A percentile compares a stretch with the other conserved stretches of the same genome.
Evolutionary conservation across 2,888 invertebrate species (phyloP).

Genomic region (Agrilus cyanescens): DNA sequence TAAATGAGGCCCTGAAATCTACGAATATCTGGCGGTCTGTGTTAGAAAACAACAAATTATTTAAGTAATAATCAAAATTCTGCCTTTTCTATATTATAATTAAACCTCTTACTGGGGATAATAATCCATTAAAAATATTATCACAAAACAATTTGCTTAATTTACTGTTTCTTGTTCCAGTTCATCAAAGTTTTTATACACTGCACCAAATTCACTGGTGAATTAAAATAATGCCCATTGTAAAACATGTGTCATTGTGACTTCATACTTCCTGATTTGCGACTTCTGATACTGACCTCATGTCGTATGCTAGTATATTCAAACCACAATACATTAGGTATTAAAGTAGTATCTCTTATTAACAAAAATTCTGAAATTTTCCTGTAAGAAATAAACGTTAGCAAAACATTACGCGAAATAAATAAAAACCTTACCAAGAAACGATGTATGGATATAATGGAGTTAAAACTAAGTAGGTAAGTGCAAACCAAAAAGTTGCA

Average conservation of each 20-base stretch:
- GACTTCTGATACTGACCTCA: conserved; percentile 67
- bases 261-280: conserved; percentile 71
- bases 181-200: conserved; percentile 27
- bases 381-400: conserved; percentile 38
- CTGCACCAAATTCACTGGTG: conserved; percentile 23
- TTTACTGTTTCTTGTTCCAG: conserved; percentile 38
- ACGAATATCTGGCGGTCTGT: no score
- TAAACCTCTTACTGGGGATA: no score
- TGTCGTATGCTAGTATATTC: conserved; percentile 81
- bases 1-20: no score
- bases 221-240: conserved; percentile 27
- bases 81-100: no score
- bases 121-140: no score
- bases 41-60: no score
- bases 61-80: no score
- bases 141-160: neutral
- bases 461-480: conserved; percentile 69
- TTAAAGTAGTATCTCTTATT: conserved; percentile 77
- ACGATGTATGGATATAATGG: conserved; percentile 77
- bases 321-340: conserved; percentile 88
- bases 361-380: conserved; percentile 75
- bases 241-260: conserved; percentile 65
- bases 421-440: conserved; percentile 57
- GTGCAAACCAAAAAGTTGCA: conserved; percentile 70
- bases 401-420: neutral